phyloP scores from a whole-genome alignment of 2,888 invertebrate genomes.

The Busseola fusca region DNA sequence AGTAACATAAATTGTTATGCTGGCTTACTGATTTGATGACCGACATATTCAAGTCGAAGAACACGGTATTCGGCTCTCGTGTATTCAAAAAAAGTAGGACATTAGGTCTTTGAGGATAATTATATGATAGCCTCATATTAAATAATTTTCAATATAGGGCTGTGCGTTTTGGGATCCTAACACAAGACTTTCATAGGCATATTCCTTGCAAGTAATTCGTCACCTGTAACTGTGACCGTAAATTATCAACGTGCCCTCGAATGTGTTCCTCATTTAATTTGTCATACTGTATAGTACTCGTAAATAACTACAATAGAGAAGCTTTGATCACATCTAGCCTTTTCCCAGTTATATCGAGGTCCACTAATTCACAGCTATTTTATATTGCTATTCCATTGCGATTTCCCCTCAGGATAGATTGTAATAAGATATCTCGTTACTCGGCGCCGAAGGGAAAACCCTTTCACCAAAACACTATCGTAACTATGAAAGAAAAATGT shows the following conservation, averaged over 20 bases:
- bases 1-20: not conserved
- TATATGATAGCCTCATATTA: no score
- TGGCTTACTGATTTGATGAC: not conserved
- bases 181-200: not conserved
- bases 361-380: conserved; percentile 34
- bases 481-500: conserved; percentile 41
- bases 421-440: conserved; percentile 59
- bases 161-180: not conserved
- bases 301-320: conserved; percentile 2
- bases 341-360: conserved; percentile 8
- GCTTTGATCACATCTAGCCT: conserved; percentile 2
- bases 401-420: conserved; percentile 50
- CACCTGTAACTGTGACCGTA: not conserved
- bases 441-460: conserved; percentile 46
- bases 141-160: no score
- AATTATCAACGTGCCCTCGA: not conserved
- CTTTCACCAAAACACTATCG: conserved; percentile 54
- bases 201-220: not conserved
- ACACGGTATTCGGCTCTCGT: not conserved
- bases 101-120: not conserved
- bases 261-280: not conserved
- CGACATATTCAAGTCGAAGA: not conserved
- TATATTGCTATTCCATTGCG: conserved; percentile 49
- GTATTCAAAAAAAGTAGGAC: not conserved
- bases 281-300: not conserved